Evolutionary conservation across 1,140 invertebrate species (phyloP), one percentile per base, ranked within the genome.

Genomic region (Oryctes rhinoceros): DNA sequence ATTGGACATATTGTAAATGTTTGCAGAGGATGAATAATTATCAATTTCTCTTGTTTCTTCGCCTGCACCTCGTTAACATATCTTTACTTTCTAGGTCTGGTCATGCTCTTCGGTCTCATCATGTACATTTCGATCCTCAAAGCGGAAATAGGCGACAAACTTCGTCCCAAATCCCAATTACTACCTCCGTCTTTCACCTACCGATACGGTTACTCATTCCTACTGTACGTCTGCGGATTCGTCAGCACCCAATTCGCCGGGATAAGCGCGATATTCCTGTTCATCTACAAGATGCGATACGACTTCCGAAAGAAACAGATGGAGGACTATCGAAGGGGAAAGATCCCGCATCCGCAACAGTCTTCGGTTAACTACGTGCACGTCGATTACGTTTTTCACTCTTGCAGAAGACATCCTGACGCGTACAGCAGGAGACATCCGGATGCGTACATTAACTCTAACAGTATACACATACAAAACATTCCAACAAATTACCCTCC

Each of bases 71-170:
- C 1, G 9, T 44, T 44, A 7, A 10, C 5, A 4, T 76, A 0
- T 76, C 7, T 20, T 4, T 76, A 15, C 7, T 76, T 15, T 59
- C 20, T 88, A 96, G 96, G 96, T 85, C 89, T 97, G 49, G 89
- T 96, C 78, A 96, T 97, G 93, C 91, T 97, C 78, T 94, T 95
- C 78, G 96, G 95, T 24, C 91, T 97, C 85, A 94, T 97, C 82
- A 95, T 97, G 90, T 97, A 97, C 91, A 96, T 97, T 89, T 96
- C 96, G 11, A 93, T 96, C 77, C 94, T 97, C 85, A 97, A 97
- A 88, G 92, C 95, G 0, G 96, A 97, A 91, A 92, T 97, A 15
- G 95, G 95, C 4, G 93, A 93, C 80, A 97, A 97, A 88, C 88
- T 97, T 44, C 90, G 94, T 78, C 93, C 95, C 20, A 91, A 93